These are phyloP conservation scores for Taphrorychus bicolor DNA, from an alignment of 2,888 invertebrate species.

Conservation along the genomic window DNA sequence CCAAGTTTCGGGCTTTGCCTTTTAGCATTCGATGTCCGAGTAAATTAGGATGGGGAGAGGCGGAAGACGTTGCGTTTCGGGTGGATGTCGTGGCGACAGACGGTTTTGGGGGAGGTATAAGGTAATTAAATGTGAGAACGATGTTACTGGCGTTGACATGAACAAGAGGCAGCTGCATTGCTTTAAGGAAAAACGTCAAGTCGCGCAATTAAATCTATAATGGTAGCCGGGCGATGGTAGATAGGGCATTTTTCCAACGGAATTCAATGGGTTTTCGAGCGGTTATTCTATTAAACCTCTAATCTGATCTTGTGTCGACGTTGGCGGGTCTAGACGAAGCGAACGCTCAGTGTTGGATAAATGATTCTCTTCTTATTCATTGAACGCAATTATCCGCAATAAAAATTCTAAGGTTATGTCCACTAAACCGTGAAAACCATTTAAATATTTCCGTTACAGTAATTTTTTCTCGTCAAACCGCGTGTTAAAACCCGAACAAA, in stretches of 20 bases:
- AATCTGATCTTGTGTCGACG: neutral
- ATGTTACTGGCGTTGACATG: neutral
- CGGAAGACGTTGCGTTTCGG: neutral
- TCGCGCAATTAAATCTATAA: neutral
- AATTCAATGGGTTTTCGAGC: neutral
- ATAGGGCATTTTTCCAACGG: neutral
- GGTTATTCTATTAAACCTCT: neutral
- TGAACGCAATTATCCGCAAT: slow-evolving; percentile 1
- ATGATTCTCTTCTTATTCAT: neutral
- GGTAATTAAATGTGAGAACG: neutral
- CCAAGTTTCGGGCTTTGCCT: neutral
- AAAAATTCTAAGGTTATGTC: neutral
- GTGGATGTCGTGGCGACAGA: neutral
- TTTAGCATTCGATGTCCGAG: neutral
- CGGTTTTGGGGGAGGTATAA: neutral
- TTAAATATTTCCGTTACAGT: slow-evolving; percentile 6
- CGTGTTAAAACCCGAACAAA: slow-evolving; percentile 9
- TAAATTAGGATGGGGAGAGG: neutral
- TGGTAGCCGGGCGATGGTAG: neutral
- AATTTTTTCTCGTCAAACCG: neutral
- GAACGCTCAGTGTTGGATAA: neutral
- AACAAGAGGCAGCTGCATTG: neutral
- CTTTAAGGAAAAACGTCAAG: neutral
- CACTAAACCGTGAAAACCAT: neutral
- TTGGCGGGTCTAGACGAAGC: neutral